Base-by-base conservation (phyloP, 2,888 invertebrate species). In the Odontothrips loti region DNA sequence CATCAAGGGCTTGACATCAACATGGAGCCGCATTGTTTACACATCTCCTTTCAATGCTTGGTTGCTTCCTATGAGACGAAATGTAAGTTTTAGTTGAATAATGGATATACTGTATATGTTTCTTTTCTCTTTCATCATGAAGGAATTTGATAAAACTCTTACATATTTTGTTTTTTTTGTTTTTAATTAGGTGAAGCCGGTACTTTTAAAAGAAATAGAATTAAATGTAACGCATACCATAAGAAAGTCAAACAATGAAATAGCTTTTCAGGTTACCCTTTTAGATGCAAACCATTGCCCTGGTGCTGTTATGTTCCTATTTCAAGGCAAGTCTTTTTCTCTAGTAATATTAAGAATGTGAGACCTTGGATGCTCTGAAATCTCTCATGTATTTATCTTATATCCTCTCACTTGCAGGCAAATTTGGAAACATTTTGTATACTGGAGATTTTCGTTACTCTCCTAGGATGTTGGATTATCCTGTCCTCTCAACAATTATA, bases 391-490 rank as follows among this genome's bases (percentile, higher is more conserved):
- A n/a, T 68, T 23, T 23, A 68, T 20, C 58, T 58, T 1, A n/a
- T 20, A 58, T 15, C 15, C 68, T 23, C 17, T 81, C 80, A 27
- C n/a, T 82, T 82, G 23, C 79, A 83, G 83, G 83, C 43, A n/a
- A 68, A 15, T 83, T 83, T 81, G 83, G 83, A n/a, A 83, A 82
- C 43, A 79, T 83, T 47, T 68, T 83, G 11, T 83, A 82, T 58
- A 83, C 83, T 58, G 83, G 83, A 47, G 82, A 82, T 80, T 83
- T 83, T 48, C 80, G 82, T 20, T 82, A 81, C 34, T 79, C 79
- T 68, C 79, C 81, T 11, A 51, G 29, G 48, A 79, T 82, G 27
- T 29, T 82, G 1, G 51, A 81, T 17, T 48, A 82, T 58, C 82
- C 80, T n/a, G 81, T 80, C 43, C 47, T 82, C 51, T 47, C 48